These are phyloP conservation scores for Neopipo cinnamomea DNA, from an alignment of 2,113 vertebrate species.

Conservation along the genomic window DNA sequence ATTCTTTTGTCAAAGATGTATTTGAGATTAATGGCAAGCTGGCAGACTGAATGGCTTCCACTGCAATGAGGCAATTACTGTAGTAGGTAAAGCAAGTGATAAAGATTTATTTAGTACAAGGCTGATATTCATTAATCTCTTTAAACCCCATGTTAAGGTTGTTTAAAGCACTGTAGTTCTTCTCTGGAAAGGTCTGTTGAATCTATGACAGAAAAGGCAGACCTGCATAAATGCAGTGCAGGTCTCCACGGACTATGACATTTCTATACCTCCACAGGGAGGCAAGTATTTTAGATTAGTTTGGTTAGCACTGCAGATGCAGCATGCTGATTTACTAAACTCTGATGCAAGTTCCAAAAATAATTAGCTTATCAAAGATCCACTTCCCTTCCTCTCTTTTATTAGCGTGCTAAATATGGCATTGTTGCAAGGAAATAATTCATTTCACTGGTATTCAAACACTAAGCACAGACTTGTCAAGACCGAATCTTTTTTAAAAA, in stretches of 20 bases:
- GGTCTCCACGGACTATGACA: conserved; percentile 69
- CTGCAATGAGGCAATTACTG: conserved; percentile 44
- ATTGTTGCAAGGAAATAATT: conserved; percentile 45
- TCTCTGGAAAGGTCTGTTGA: conserved; percentile 68
- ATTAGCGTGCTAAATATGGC: conserved; percentile 56
- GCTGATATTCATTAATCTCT: conserved; percentile 70
- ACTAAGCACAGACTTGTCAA: conserved; percentile 18
- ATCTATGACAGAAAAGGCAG: conserved; percentile 69
- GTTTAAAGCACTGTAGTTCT: conserved; percentile 68
- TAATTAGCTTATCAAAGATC: conserved; percentile 74
- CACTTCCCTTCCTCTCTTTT: conserved; percentile 52
- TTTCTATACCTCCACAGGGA: conserved; percentile 73
- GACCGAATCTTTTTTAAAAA: not conserved
- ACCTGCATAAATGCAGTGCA: conserved; percentile 70
- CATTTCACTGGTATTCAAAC: not conserved
- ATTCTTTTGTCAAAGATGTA: conserved; percentile 51
- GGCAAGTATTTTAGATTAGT: conserved; percentile 73
- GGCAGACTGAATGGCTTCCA: conserved; percentile 13
- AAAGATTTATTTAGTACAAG: conserved; percentile 64
- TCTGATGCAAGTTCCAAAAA: conserved; percentile 69
- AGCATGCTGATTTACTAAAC: conserved; percentile 73
- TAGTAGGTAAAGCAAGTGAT: conserved; percentile 45
- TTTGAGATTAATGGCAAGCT: conserved; percentile 52
- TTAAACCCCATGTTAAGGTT: conserved; percentile 62
- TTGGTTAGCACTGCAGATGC: conserved; percentile 74